phyloP scores from a whole-genome alignment of 2,113 vertebrate genomes.

The Pseudorectes ferrugineus region DNA sequence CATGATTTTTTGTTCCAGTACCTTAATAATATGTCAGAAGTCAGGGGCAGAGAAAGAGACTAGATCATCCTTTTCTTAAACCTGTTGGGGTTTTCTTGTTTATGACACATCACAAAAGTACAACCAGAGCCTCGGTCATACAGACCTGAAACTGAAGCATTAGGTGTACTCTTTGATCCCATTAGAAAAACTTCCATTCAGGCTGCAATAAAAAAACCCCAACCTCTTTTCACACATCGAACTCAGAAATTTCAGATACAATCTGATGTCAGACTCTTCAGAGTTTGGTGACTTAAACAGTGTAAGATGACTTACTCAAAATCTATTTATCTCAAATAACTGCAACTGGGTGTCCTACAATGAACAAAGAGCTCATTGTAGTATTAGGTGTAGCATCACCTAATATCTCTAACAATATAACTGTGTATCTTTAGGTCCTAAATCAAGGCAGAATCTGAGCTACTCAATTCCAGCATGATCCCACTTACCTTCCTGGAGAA shows the following conservation, averaged over 20 bases:
- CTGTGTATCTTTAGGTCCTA: neutral
- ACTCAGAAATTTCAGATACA: neutral
- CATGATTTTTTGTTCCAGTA: neutral
- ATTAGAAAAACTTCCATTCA: neutral
- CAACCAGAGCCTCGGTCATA: neutral
- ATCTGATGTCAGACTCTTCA: neutral
- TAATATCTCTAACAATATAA: conserved; percentile 5
- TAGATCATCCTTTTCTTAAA: neutral
- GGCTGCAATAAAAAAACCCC: neutral
- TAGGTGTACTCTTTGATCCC: neutral
- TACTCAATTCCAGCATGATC: neutral
- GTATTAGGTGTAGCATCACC: neutral
- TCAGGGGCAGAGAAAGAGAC: neutral
- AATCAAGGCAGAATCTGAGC: neutral
- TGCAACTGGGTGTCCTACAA: neutral
- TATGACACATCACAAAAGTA: neutral
- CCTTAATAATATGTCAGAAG: neutral
- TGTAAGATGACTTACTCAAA: neutral
- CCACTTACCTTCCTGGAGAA: neutral
- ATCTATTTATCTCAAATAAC: neutral
- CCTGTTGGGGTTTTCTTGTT: neutral
- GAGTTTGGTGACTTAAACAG: neutral
- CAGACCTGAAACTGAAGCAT: neutral
- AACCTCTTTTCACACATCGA: neutral
- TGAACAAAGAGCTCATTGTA: conserved; percentile 33